Conservation (phyloP, 2,888 invertebrate species). For the Epinotia bilunana region DNA sequence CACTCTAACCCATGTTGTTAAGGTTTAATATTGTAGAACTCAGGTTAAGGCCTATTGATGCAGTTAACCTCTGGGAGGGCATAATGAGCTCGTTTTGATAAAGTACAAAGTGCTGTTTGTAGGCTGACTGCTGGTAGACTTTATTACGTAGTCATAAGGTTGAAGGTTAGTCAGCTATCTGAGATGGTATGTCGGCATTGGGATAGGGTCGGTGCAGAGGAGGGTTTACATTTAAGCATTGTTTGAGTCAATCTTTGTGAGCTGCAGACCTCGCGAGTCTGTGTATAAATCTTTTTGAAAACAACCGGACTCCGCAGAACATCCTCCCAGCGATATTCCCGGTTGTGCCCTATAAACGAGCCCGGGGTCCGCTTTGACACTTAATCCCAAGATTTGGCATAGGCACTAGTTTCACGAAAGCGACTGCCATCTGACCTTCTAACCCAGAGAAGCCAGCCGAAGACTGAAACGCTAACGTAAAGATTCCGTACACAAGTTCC, state of each 20-base stretch:
- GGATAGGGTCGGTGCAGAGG: background rate
- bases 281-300: no score
- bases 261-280: no score
- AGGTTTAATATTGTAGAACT: background rate
- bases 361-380: no score
- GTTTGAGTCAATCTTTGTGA: background rate
- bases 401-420: no score
- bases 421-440: no score
- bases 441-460: no score
- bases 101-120: background rate
- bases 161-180: background rate
- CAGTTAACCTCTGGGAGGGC: constrained; percentile 19
- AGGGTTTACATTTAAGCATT: constrained; percentile 2
- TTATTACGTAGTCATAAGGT: background rate
- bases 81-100: constrained; percentile 20
- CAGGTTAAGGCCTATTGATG: constrained; percentile 3
- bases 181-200: background rate
- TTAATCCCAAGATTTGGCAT: no score
- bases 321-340: no score
- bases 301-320: no score
- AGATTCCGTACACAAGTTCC: no score
- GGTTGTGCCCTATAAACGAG: no score
- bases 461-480: no score
- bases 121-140: background rate
- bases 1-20: background rate